Conservation (phyloP, 2,113 vertebrate genomes). For the Tapirus terrestris region DNA sequence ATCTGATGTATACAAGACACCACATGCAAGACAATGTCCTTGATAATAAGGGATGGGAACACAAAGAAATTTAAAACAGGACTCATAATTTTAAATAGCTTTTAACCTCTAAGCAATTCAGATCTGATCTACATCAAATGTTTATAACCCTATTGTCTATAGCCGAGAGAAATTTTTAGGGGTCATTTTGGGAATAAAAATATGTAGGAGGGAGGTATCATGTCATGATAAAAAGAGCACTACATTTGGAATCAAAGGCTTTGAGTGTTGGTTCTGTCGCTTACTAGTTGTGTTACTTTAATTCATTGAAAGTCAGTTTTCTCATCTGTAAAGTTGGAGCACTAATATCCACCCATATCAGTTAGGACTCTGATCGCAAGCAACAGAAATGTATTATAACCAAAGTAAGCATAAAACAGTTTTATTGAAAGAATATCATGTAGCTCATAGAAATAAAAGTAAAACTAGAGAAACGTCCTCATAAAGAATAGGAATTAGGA, state of each 20-base stretch:
- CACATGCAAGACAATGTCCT: accelerated
- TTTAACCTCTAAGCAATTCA: neutral
- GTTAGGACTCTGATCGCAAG: neutral
- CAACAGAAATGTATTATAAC: neutral
- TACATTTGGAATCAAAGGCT: neutral
- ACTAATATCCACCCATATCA: too few species aligned
- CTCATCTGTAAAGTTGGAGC: neutral
- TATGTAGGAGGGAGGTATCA: neutral
- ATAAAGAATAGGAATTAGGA: neutral
- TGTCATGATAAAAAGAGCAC: neutral
- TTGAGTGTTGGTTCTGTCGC: neutral
- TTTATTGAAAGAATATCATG: neutral
- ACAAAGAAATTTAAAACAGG: neutral
- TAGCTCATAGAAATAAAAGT: neutral
- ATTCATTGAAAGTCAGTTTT: neutral
- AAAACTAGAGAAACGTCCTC: neutral
- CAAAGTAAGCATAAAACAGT: neutral
- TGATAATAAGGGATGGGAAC: neutral
- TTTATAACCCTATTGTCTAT: neutral
- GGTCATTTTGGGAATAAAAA: neutral
- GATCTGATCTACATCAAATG: neutral
- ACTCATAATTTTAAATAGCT: neutral
- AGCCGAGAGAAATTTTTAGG: neutral
- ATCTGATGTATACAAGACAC: neutral
- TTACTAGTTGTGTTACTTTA: neutral